Base-by-base conservation (phyloP, 2,888 invertebrate species). In the Apamea anceps region DNA sequence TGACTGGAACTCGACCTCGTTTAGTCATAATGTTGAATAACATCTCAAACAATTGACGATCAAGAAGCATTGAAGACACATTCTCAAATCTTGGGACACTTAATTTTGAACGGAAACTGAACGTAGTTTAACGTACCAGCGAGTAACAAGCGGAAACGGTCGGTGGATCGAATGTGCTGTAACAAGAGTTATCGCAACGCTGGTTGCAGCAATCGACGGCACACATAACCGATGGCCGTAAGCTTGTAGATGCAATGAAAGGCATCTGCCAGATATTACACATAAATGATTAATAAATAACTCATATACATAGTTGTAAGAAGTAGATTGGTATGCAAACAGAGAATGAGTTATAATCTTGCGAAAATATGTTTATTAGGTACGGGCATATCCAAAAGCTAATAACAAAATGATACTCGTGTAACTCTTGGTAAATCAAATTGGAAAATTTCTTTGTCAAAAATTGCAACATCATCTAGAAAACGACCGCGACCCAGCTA, bases 141-240 rank as follows among this genome's bases (percentile, higher is more conserved):
- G 77, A 85, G 86, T 72, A 73, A 77, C 72, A 90, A 92, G 89
- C 88, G 85, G 85, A 90, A 90, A 87, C 83, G 68, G 71, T 81
- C 57, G 81, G 81, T 84, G 84, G 81, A 88, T 88, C 79, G 88
- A 90, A 82, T 88, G 89, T 92, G 92, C 92, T 87, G 93, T 93
- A 93, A 94, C 91, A 86, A 78, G 79, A 82, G 83, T 88, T 92
- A 92, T 91, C 91, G 93, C 93, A 92, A 92, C 85, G 72, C 67
- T 81, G 75, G 77, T 83, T 93, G 92, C 88, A 72, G 93, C 92
- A 94, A 93, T 88, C 85, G 51, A 67, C 91, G 93, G 89, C 93
- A 92, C 92, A 94, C 92, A 93, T 94, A 93, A 91, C 90, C 87
- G 87, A 87, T 86, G 87, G 87, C 86, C 91, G 89, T 91, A 89